A percentile compares a stretch with the other conserved stretches of the same genome.
These are phyloP conservation scores for Threskiornis aethiopicus DNA, from an alignment of 2,797 vertebrate genomes.

Conservation along the genomic window DNA sequence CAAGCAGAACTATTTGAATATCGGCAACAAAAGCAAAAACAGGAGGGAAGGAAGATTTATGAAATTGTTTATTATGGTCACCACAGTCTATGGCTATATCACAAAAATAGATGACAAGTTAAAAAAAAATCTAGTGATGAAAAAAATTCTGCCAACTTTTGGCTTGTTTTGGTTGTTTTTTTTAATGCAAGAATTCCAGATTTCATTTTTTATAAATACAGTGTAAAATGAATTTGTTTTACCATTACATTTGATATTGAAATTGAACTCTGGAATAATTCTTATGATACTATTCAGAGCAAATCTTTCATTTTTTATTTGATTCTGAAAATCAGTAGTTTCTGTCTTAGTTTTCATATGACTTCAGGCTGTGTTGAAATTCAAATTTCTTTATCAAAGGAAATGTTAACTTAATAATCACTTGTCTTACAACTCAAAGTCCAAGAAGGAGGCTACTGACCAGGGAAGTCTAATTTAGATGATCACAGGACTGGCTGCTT, in stretches of 20 bases:
- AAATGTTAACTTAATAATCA: not conserved
- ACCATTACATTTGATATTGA: conserved; percentile 17
- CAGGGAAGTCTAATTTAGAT: not conserved
- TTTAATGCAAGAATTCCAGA: not conserved
- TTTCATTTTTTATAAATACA: conserved; percentile 31
- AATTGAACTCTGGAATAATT: not conserved
- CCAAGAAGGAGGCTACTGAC: not conserved
- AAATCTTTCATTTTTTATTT: not conserved
- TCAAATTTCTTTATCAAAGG: not conserved
- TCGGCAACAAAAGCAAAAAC: not conserved
- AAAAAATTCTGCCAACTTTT: conserved; percentile 26
- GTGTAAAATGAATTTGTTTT: conserved; percentile 10
- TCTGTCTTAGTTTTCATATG: not conserved
- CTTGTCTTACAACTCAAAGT: not conserved
- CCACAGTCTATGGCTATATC: not conserved
- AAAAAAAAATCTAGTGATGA: not conserved
- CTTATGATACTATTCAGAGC: not conserved
- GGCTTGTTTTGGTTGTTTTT: not conserved
- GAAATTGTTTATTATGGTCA: not conserved
- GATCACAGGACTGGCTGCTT: conserved; percentile 19
- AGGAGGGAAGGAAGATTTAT: not conserved
- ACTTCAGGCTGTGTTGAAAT: conserved; percentile 4
- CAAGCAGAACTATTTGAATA: not conserved
- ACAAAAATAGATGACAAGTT: not conserved
- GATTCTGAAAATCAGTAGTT: not conserved